Percentiles rank a stretch among this genome's conserved stretches.
phyloP scores from a whole-genome alignment of 35 echinoderm and acorn worm genomes.

The Antedon bifida region DNA sequence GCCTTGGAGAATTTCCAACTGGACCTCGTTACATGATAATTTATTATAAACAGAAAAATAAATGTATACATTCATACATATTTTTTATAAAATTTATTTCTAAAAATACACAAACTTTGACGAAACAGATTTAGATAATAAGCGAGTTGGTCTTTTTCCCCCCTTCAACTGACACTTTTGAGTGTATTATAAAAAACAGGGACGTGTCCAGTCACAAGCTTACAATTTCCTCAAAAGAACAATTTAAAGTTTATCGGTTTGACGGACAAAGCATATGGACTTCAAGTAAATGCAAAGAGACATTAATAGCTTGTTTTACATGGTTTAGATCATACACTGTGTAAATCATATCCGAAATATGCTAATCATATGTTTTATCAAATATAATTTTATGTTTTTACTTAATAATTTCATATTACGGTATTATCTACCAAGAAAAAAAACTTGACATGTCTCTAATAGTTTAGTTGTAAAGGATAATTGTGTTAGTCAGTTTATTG shows the following conservation, averaged over 20 bases:
- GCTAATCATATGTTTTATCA: background rate
- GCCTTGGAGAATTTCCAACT: background rate
- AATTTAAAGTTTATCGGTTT: background rate
- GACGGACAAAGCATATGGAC: background rate
- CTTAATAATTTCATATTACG: background rate
- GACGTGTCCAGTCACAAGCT: background rate
- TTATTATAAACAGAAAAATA: background rate
- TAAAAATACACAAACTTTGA: too few relatives aligned
- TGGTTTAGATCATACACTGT: background rate
- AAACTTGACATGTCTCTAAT: too few relatives aligned
- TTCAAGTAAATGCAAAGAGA: background rate
- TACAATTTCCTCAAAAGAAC: background rate
- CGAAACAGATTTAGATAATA: too few relatives aligned
- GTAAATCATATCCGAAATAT: background rate
- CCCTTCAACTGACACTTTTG: too few relatives aligned
- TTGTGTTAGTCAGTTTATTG: too few relatives aligned
- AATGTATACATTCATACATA: too few relatives aligned
- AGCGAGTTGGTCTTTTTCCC: too few relatives aligned
- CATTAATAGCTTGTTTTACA: slow-evolving; percentile 2
- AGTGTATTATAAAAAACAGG: too few relatives aligned
- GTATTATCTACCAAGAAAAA: background rate
- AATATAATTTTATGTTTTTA: background rate
- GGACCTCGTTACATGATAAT: background rate
- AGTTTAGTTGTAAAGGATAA: too few relatives aligned
- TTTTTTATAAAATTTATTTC: too few relatives aligned